These are phyloP conservation scores for Butorides virescens DNA, from an alignment of 2,113 vertebrate species.

Conservation along the genomic window DNA sequence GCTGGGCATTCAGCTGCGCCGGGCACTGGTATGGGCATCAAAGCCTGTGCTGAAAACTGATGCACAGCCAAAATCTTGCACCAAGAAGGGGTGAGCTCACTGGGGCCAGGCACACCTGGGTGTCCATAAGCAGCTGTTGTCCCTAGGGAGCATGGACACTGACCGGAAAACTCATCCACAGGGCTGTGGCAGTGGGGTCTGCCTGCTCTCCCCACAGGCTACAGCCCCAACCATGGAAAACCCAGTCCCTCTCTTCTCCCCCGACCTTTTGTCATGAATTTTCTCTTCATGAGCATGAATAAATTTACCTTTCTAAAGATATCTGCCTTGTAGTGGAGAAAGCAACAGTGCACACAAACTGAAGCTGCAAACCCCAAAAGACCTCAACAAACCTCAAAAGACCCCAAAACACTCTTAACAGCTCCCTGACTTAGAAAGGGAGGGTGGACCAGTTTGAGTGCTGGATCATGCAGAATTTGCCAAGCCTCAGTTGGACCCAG, in stretches of 20 bases:
- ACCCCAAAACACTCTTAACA: background rate
- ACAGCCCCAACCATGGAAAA: background rate
- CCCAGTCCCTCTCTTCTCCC: background rate
- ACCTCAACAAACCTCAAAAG: background rate
- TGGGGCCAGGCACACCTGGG: background rate
- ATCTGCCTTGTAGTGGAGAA: background rate
- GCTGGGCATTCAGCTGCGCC: background rate
- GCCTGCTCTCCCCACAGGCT: background rate
- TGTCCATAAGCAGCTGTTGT: background rate
- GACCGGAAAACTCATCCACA: accelerated
- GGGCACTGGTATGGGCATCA: background rate
- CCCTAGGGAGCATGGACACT: accelerated
- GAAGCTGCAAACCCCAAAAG: background rate
- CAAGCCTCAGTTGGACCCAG: background rate
- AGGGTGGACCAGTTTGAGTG: background rate
- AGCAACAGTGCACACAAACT: background rate
- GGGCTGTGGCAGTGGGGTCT: background rate
- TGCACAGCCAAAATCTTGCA: background rate
- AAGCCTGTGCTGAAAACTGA: background rate
- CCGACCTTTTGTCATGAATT: background rate
- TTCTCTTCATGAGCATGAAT: background rate
- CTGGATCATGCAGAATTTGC: background rate
- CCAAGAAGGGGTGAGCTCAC: accelerated
- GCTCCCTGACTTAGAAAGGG: background rate
- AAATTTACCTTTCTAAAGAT: background rate